phyloP scores from a whole-genome alignment of 2,797 vertebrate species.

The Gymnoscopelus microlampas region DNA sequence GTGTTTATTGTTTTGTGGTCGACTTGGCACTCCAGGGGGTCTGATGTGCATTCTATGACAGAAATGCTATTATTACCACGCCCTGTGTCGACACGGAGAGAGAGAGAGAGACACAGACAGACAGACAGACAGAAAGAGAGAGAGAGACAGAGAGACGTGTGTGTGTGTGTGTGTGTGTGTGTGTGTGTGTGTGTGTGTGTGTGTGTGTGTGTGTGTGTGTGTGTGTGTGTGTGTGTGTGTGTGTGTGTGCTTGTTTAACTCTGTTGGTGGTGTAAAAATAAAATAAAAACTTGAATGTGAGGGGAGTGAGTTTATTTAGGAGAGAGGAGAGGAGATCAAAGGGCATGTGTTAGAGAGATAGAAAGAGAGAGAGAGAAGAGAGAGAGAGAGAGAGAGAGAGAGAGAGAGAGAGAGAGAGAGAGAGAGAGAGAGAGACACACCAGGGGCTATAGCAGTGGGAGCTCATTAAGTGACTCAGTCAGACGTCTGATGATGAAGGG shows the following conservation, averaged over 20 bases:
- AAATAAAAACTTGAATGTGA: no score
- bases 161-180: slow-evolving; percentile 11
- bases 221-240: no score
- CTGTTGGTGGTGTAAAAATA: no score
- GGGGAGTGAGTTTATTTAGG: no score
- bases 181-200: slow-evolving; percentile 44
- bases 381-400: slow-evolving; percentile 22
- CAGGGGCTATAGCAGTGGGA: slow-evolving; percentile 42
- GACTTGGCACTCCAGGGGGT: slow-evolving; percentile 19
- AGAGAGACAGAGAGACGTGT: background rate
- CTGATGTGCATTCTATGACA: slow-evolving; percentile 45
- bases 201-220: background rate
- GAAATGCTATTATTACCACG: slow-evolving; percentile 67
- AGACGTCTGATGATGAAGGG: slow-evolving; percentile 66
- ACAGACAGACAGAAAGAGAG: slow-evolving; percentile 31
- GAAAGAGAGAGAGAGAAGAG: slow-evolving; percentile 25
- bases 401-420: slow-evolving; percentile 5
- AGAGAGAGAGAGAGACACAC: slow-evolving; percentile 45
- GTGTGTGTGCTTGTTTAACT: no score
- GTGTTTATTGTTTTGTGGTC: slow-evolving; percentile 34
- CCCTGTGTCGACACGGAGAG: slow-evolving; percentile 8
- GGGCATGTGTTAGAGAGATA: slow-evolving; percentile 40
- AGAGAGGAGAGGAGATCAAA: slow-evolving; percentile 54
- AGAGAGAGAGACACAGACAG: slow-evolving; percentile 24
- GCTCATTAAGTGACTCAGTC: slow-evolving; percentile 71